A percentile compares a stretch with the other conserved stretches of the same genome.
These are phyloP conservation scores for Pristionchus maxplancki DNA, from an alignment of 2,888 invertebrate genomes.

Conservation along the genomic window DNA sequence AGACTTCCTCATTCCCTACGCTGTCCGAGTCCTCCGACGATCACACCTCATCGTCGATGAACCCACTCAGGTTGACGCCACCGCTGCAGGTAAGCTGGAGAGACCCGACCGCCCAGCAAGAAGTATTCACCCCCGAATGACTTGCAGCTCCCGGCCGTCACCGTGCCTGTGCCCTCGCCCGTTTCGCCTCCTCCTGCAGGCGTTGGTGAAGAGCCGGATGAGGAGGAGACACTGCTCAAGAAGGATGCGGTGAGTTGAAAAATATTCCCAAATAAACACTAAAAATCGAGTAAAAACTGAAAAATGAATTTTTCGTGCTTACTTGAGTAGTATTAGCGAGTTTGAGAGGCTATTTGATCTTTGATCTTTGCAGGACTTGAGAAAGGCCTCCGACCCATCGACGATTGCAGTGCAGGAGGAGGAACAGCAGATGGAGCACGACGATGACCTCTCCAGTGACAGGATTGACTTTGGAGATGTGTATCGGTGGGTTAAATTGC, in stretches of 20 bases:
- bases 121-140: neutral
- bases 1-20: slow-evolving; percentile 76
- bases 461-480: slow-evolving; percentile 20
- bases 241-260: neutral
- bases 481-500: neutral
- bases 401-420: slow-evolving; percentile 12
- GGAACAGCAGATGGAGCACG: neutral
- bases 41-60: slow-evolving; percentile 51
- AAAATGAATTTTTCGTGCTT: too few species aligned
- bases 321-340: too few species aligned
- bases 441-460: neutral
- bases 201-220: neutral
- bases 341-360: neutral
- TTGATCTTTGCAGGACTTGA: slow-evolving; percentile 1
- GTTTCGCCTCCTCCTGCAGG: slow-evolving; percentile 12
- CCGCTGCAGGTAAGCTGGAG: slow-evolving; percentile 15
- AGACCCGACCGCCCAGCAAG: neutral
- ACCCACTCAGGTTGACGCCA: slow-evolving; percentile 24
- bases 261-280: neutral
- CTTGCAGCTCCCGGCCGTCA: slow-evolving; percentile 12
- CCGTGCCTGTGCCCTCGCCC: slow-evolving; percentile 41
- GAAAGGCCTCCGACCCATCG: neutral
- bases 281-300: too few species aligned
- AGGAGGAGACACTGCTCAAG: neutral
- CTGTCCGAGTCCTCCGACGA: slow-evolving; percentile 68